Evolutionary conservation across 2,797 vertebrate species (phyloP), one percentile per base, ranked within the genome.

Genomic region (Masticophis lateralis): DNA sequence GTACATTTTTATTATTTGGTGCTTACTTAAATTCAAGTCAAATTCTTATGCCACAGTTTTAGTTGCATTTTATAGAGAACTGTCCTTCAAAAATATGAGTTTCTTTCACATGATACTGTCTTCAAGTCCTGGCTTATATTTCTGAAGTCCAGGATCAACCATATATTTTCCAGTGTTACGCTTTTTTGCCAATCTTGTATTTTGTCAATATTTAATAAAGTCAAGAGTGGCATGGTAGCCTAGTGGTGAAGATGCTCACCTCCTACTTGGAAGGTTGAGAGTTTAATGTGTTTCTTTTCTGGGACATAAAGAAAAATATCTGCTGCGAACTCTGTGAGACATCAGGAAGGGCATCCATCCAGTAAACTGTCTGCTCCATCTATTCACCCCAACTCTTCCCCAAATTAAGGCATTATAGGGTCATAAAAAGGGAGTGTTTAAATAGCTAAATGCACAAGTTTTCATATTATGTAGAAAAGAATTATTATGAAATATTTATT

Each of bases 11-110:
- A 20, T 37, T 66, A 51, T 86, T 63, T 90, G 25, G 86, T 37
- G 37, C 27, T 90, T 91, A 56, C 91, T 94, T 60, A 9, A 88
- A 32, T 37, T 90, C 91, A 4, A 90, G 91, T 89, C n/a, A 25
- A 25, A 56, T 47, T 60, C 92, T 93, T 86, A 28, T 74, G 69
- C 56, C 43, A 66, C 59, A 18, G 43, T 10, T 94, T 94, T 92
- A 22, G 32, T 2, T 90, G 90, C 61, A 56, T 7, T 13, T 91
- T 56, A 86, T 69, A 0, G n/a, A 66, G 69, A 92, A 95, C 86
- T 1, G 4, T 16, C 3, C 66, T 92, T 63, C 11, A 87, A 55
- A 61, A 86, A 53, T 60, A 86, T 32, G 51, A 22, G n/a, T 32
- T 63, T 28, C 5, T 87, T 87, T 87, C 51, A 55, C 13, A 10